Conservation (phyloP, 2,113 vertebrate species). For the Alexandromys fortis region DNA sequence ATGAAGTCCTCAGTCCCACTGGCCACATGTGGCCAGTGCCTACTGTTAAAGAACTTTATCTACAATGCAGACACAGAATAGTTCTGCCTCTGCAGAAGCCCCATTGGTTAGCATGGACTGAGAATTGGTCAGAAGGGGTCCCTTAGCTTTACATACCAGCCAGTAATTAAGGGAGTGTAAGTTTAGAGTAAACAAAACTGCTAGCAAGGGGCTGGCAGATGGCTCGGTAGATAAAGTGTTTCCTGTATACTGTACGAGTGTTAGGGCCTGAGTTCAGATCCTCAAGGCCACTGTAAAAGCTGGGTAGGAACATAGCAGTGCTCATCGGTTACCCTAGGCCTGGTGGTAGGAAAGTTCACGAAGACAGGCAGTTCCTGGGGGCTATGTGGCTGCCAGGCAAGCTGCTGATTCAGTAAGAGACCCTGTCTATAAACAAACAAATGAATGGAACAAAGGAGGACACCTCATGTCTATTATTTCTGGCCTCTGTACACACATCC, state of each 20-base stretch:
- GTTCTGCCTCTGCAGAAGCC: background rate
- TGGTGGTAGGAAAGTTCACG: background rate
- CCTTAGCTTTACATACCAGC: background rate
- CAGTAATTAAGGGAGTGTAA: background rate
- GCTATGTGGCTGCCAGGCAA: background rate
- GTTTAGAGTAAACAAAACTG: background rate
- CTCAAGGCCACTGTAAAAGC: background rate
- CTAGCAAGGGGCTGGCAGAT: no score
- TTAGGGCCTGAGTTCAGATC: background rate
- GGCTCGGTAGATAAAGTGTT: background rate
- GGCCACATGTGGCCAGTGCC: background rate
- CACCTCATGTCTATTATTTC: background rate
- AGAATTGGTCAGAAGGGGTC: background rate
- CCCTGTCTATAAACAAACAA: background rate
- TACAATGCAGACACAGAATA: background rate
- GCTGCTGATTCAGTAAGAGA: background rate
- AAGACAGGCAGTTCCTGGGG: background rate
- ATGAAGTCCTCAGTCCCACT: background rate
- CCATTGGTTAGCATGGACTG: background rate
- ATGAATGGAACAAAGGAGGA: background rate
- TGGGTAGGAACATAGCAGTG: no score
- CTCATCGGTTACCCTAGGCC: background rate
- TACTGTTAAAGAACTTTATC: background rate
- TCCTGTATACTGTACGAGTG: background rate
- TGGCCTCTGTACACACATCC: background rate